These are phyloP conservation scores for Bombus fervidus DNA, from an alignment of 1,140 invertebrate genomes.

Conservation along the genomic window DNA sequence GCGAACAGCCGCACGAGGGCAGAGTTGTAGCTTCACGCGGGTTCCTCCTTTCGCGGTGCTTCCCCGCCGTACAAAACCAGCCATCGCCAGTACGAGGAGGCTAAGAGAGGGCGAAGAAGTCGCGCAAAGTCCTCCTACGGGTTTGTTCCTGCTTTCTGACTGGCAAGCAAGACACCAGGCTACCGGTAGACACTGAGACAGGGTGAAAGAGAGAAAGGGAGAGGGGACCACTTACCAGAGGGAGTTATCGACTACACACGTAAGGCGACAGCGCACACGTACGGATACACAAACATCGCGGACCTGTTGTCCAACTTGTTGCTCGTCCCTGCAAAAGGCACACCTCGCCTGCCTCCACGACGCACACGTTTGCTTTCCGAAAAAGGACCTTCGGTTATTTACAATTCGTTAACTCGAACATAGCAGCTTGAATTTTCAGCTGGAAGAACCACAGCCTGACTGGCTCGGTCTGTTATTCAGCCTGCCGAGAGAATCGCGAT, in stretches of 20 bases:
- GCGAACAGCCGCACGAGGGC: conserved; percentile 36
- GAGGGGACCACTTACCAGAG: conserved; percentile 49
- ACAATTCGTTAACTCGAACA: not conserved
- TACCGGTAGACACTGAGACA: not conserved
- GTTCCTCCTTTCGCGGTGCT: conserved; percentile 27
- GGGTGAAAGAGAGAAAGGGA: not conserved
- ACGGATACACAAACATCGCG: conserved; percentile 76
- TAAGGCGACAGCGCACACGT: conserved; percentile 68
- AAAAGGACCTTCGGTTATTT: conserved; percentile 41
- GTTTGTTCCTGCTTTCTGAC: not conserved
- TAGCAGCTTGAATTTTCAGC: not conserved
- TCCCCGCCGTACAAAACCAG: not conserved
- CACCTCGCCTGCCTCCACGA: conserved; percentile 57
- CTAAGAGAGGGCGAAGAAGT: not conserved
- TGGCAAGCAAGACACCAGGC: not conserved
- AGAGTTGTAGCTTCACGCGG: conserved; percentile 50
- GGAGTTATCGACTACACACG: conserved; percentile 67
- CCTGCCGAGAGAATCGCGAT: no score
- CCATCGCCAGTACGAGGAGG: not conserved
- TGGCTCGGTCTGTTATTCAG: no score
- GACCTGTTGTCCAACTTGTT: conserved; percentile 82
- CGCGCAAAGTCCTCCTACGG: not conserved
- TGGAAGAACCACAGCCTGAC: not conserved
- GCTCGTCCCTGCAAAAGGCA: conserved; percentile 73
- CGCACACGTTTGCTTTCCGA: conserved; percentile 49